Conservation (phyloP, 2,113 vertebrate genomes). For the Otocyon megalotis region DNA sequence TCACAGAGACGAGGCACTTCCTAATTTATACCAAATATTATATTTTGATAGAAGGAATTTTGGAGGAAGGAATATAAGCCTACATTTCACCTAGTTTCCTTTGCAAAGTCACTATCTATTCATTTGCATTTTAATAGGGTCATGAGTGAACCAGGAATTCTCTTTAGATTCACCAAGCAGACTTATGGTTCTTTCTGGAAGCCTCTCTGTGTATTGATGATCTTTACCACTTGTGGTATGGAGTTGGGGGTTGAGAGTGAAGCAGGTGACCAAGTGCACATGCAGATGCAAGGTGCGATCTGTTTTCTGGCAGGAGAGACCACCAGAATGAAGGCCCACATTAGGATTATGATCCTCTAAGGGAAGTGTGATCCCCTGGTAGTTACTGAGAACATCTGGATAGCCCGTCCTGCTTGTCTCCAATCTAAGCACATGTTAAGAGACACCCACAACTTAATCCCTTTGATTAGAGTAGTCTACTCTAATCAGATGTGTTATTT, state of each 20-base stretch:
- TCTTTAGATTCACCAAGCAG: neutral
- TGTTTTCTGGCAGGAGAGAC: neutral
- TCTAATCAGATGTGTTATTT: slow-evolving; percentile 54
- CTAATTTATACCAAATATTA: neutral
- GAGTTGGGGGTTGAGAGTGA: neutral
- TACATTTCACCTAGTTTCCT: neutral
- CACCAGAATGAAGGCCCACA: neutral
- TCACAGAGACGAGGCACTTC: neutral
- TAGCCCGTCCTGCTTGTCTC: neutral
- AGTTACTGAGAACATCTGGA: slow-evolving; percentile 1
- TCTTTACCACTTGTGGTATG: neutral
- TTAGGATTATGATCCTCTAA: neutral
- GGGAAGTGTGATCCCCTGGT: neutral
- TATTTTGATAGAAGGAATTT: slow-evolving; percentile 19
- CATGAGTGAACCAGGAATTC: neutral
- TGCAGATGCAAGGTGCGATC: neutral
- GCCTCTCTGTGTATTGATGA: neutral
- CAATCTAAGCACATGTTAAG: neutral
- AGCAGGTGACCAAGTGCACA: neutral
- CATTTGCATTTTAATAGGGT: neutral
- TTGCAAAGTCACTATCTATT: neutral
- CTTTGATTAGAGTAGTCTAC: slow-evolving; percentile 41
- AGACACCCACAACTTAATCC: slow-evolving; percentile 65
- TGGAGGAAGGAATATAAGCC: neutral
- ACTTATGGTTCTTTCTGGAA: neutral